Percentiles rank a stretch among this genome's conserved stretches.
Conservation (phyloP, 2,888 invertebrate species). For the Megastigmus dorsalis region DNA sequence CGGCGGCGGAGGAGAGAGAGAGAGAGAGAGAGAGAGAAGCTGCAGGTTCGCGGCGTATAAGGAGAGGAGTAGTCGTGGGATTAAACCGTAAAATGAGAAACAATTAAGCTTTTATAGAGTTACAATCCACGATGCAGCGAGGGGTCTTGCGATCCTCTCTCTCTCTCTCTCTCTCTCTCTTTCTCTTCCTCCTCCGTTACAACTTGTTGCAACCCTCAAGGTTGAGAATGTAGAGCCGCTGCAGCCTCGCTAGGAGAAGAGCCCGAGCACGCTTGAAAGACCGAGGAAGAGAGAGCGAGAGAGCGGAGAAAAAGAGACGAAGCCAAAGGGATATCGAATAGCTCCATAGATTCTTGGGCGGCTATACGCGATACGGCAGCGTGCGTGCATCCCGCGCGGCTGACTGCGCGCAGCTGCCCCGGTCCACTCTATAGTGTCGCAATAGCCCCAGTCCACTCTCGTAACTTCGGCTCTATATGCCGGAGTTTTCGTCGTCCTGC, state of each 20-base stretch:
- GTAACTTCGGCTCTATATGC: too few relatives aligned
- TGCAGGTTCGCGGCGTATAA: slow-evolving; percentile 56
- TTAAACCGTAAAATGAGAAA: slow-evolving; percentile 71
- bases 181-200: slow-evolving; percentile 29
- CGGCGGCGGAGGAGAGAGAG: not conserved
- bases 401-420: too few relatives aligned
- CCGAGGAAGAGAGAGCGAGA: too few relatives aligned
- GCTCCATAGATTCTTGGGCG: slow-evolving; percentile 6
- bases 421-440: too few relatives aligned
- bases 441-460: too few relatives aligned
- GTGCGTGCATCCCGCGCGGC: too few relatives aligned
- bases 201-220: slow-evolving; percentile 4
- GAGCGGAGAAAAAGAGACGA: not conserved
- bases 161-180: slow-evolving; percentile 38
- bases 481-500: not conserved
- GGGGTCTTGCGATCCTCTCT: slow-evolving; percentile 37
- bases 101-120: slow-evolving; percentile 71
- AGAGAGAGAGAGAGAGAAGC: slow-evolving; percentile 21
- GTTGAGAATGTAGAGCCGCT: not conserved
- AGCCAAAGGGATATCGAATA: slow-evolving; percentile 6
- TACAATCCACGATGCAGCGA: slow-evolving; percentile 62
- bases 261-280: too few relatives aligned
- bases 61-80: slow-evolving; percentile 60
- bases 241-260: too few relatives aligned
- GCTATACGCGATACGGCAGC: too few relatives aligned